Evolutionary conservation across 2,113 vertebrate genomes (phyloP), one percentile per base, ranked within the genome.

Genomic region (Turdus rufiventris): DNA sequence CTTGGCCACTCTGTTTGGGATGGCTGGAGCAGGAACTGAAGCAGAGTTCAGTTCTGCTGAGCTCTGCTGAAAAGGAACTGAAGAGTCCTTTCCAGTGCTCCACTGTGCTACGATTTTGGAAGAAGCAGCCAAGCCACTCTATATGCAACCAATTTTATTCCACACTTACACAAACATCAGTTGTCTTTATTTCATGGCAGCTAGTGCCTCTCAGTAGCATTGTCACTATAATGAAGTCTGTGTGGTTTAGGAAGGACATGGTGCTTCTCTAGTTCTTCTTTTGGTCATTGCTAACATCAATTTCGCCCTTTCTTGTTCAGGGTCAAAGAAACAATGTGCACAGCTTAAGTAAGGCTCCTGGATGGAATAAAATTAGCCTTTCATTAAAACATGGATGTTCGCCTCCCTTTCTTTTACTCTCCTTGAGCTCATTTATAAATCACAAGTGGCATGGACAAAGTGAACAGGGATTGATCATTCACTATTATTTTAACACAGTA

Each of bases 71-170:
- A 51, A 51, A 51, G 14, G 50, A 51, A 51, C 50, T 51, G 14
- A 51, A 10, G 50, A 51, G 14, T 18, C 58, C 17, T 80, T 70
- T 57, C 25, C 18, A 28, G 56, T 38, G 43, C 21, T 70, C 26
- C 13, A 31, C 18, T 40, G 29, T 10, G 26, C 26, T 9, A 18
- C 0, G 0, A 19, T 68, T 92, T 85, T 78, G 16, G 23, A 88
- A 91, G 53, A 36, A 89, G 80, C 43, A 89, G 10, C 42, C 60
- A 47, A 85, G 38, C 18, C n/a, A 8, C 12, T 34, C 6, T 36
- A 12, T 36, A 67, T 34, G 14, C 38, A 48, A 91, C 24, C 24
- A 72, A n/a, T 74, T 89, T 67, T 65, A 23, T 65, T 84, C 18
- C 43, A 25, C 23, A n/a, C 19, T 84, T 75, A 43, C 5, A 63